A percentile compares a stretch with the other conserved stretches of the same genome.
Conservation (phyloP, 1,140 invertebrate species). For the Andrena cerasifolii region DNA sequence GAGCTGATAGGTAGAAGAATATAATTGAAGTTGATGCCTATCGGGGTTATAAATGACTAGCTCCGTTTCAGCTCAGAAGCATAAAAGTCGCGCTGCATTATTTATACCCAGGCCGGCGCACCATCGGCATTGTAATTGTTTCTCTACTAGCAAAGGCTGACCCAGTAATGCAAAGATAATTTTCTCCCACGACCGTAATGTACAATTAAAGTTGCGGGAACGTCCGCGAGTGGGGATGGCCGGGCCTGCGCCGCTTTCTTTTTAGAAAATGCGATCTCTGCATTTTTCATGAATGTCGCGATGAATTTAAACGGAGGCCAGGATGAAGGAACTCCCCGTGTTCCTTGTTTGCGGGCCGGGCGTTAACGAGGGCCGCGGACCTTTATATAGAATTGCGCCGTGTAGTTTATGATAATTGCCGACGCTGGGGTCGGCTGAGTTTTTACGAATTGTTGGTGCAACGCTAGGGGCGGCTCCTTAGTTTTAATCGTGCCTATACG, state of each 20-base stretch:
- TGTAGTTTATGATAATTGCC: background rate
- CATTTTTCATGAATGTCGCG: slow-evolving; percentile 5
- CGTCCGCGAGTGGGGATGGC: background rate
- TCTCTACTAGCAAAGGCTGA: background rate
- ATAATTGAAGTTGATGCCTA: background rate
- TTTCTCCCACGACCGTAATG: background rate
- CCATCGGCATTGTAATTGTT: slow-evolving; percentile 11
- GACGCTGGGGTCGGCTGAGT: no score
- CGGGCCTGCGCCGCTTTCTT: slow-evolving; percentile 1
- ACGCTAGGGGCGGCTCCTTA: slow-evolving; percentile 25
- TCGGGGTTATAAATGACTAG: background rate
- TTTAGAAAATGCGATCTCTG: slow-evolving; percentile 26
- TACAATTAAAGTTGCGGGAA: slow-evolving; percentile 9
- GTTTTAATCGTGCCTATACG: slow-evolving; percentile 30
- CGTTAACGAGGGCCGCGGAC: background rate
- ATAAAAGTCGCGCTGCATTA: background rate
- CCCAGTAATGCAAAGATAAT: slow-evolving; percentile 16
- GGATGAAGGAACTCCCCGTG: background rate
- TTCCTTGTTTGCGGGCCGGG: no score
- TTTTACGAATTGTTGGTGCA: slow-evolving; percentile 8
- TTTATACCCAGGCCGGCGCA: background rate
- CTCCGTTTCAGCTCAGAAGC: background rate
- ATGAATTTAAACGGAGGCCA: background rate
- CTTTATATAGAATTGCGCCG: background rate
- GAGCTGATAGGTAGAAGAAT: background rate